These are phyloP conservation scores for Lynx canadensis DNA, from an alignment of 2,113 vertebrate species.

Conservation along the genomic window DNA sequence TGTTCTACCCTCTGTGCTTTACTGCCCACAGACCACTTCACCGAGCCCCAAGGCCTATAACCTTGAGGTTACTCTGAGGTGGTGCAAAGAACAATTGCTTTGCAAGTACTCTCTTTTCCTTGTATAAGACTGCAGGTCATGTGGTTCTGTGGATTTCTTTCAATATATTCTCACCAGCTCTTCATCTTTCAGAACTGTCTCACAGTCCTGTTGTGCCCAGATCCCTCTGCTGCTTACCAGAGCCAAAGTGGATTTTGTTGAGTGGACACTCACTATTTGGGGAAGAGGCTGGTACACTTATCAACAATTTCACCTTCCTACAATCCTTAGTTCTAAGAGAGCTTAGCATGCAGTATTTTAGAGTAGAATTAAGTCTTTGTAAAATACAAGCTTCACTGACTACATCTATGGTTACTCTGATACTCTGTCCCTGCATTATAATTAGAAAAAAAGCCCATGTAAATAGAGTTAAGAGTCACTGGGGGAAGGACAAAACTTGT, in stretches of 20 bases:
- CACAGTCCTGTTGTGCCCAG: not conserved
- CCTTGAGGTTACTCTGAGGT: not conserved
- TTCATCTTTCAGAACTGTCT: not conserved
- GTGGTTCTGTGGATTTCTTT: not conserved
- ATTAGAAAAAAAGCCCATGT: not conserved
- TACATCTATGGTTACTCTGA: not conserved
- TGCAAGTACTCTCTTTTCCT: not conserved
- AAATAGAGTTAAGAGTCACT: not conserved
- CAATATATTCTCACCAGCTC: not conserved
- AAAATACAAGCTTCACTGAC: not conserved
- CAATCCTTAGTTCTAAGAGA: not conserved
- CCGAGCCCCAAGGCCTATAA: not conserved
- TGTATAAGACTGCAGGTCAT: not conserved
- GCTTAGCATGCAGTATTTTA: not conserved
- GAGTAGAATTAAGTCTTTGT: not conserved
- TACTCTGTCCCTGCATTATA: not conserved
- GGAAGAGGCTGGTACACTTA: not conserved
- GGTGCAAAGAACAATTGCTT: not conserved
- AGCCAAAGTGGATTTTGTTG: not conserved
- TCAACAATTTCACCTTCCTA: not conserved
- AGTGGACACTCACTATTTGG: no score
- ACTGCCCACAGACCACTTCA: not conserved
- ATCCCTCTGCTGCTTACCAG: not conserved
- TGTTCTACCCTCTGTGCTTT: rapidly evolving
- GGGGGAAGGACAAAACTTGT: not conserved